Evolutionary conservation across 2,797 vertebrate species (phyloP).

Genomic region (Gouania willdenowi): DNA sequence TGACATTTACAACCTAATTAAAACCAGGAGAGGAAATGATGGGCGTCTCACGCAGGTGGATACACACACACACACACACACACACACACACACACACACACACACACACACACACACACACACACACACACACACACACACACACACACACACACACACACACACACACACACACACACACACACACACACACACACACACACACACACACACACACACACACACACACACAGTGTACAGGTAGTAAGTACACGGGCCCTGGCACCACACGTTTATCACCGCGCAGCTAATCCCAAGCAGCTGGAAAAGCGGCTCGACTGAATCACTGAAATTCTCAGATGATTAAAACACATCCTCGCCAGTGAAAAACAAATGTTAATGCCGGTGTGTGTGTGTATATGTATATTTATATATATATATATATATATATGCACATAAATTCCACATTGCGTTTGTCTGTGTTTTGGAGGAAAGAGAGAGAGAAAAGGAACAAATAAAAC

Average conservation of each 20-base stretch:
- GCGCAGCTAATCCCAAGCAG: conserved; percentile 28
- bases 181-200: conserved; percentile 8
- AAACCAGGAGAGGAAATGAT: conserved; percentile 50
- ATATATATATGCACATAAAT: conserved; percentile 40
- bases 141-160: conserved; percentile 17
- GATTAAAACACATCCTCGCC: conserved; percentile 44
- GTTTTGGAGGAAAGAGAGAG: conserved; percentile 18
- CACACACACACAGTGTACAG: background rate
- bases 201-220: conserved; percentile 17
- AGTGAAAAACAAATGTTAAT: conserved; percentile 23
- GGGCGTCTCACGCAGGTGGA: conserved; percentile 28
- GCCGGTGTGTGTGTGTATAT: no score
- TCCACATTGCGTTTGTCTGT: background rate
- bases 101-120: conserved; percentile 11
- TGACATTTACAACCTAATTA: conserved; percentile 77
- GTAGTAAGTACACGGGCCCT: background rate
- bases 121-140: conserved; percentile 8
- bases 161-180: conserved; percentile 11
- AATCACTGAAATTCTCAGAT: conserved; percentile 29
- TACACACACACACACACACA: background rate
- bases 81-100: conserved; percentile 17
- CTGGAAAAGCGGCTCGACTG: conserved; percentile 31
- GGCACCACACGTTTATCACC: conserved; percentile 4
- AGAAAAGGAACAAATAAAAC: conserved; percentile 26
- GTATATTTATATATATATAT: no score